phyloP scores from a whole-genome alignment of 1,140 invertebrate species.

The Drosophila simulans region DNA sequence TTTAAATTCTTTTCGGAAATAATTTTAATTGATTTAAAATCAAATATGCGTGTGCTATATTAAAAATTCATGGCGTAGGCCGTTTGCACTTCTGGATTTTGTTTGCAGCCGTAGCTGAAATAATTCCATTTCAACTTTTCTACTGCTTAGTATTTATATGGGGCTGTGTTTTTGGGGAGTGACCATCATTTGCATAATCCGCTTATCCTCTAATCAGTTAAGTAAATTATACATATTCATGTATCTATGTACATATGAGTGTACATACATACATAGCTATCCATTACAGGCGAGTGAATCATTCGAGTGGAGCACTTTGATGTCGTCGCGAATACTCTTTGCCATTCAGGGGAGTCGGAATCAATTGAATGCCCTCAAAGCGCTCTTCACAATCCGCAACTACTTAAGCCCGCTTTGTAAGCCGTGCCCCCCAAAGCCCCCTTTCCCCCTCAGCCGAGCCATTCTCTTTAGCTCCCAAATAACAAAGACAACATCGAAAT shows the following conservation, averaged over 20 bases:
- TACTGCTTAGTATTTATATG: neutral
- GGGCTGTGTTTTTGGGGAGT: conserved; percentile 39
- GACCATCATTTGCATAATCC: conserved; percentile 62
- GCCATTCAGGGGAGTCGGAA: conserved; percentile 57
- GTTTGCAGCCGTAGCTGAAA: conserved; percentile 15
- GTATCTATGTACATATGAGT: neutral
- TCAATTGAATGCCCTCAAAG: conserved; percentile 62
- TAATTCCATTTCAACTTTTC: conserved; percentile 24
- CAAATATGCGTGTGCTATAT: conserved; percentile 59
- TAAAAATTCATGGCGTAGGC: conserved; percentile 60
- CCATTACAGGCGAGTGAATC: conserved; percentile 28
- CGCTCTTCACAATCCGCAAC: conserved; percentile 59
- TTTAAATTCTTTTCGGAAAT: conserved; percentile 42
- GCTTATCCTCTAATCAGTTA: conserved; percentile 71
- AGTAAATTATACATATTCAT: conserved; percentile 48
- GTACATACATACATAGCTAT: neutral
- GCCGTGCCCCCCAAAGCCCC: conserved; percentile 12
- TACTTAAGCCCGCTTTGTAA: conserved; percentile 66
- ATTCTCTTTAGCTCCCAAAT: conserved; percentile 24
- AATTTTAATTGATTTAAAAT: conserved; percentile 68
- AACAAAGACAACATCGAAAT: conserved; percentile 72
- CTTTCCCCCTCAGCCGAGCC: neutral
- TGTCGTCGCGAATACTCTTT: conserved; percentile 45
- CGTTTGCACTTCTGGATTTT: conserved; percentile 13
- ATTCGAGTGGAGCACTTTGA: conserved; percentile 38